These are phyloP conservation scores for Diachasmimorpha longicaudata DNA, from an alignment of 1,140 invertebrate species.

Conservation along the genomic window DNA sequence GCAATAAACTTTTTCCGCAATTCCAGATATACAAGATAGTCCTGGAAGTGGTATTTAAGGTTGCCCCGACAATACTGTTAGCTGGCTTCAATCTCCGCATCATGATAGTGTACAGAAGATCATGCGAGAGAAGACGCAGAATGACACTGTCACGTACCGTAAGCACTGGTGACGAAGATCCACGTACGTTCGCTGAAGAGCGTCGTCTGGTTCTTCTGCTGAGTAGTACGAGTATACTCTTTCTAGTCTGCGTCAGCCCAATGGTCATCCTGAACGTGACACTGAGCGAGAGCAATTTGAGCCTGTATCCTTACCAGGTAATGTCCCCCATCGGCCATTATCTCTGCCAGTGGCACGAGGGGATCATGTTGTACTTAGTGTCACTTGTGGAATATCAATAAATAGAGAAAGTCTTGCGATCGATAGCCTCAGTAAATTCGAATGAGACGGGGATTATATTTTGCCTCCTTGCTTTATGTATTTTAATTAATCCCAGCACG, in stretches of 20 bases:
- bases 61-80: constrained; percentile 72
- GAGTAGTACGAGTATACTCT: constrained; percentile 75
- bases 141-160: constrained; percentile 69
- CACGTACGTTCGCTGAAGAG: constrained; percentile 74
- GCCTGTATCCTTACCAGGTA: constrained; percentile 70
- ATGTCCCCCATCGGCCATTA: background rate
- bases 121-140: constrained; percentile 69
- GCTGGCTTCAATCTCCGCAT: constrained; percentile 74
- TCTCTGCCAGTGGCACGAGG: background rate
- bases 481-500: too few relatives aligned
- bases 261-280: constrained; percentile 78
- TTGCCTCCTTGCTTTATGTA: too few relatives aligned
- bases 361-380: background rate
- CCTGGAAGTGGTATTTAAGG: constrained; percentile 71
- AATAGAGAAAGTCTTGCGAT: background rate
- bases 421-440: background rate
- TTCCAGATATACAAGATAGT: constrained; percentile 69
- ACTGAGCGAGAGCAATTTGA: constrained; percentile 68
- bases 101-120: constrained; percentile 71
- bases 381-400: background rate
- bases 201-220: constrained; percentile 72
- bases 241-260: constrained; percentile 77
- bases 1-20: background rate
- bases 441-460: background rate
- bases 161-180: constrained; percentile 66